Conservation (phyloP, 2,113 vertebrate genomes). For the Thunnus maccoyii region DNA sequence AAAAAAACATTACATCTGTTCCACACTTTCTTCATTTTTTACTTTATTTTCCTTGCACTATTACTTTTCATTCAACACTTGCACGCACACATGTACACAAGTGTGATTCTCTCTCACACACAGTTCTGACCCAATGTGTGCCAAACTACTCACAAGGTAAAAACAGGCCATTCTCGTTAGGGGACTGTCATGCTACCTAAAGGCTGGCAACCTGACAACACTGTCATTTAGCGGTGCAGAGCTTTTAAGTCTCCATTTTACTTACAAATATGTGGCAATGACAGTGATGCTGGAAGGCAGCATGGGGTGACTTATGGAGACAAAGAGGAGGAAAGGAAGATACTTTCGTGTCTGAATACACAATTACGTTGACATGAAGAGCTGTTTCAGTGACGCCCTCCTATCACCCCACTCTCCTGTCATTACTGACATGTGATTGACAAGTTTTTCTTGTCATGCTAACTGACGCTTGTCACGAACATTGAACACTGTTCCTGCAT, state of each 20-base stretch:
- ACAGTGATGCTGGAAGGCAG: not conserved
- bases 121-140: not conserved
- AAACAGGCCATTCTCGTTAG: slow-evolving; percentile 20
- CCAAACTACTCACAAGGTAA: not conserved
- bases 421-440: not conserved
- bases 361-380: not conserved
- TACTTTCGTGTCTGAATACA: not conserved
- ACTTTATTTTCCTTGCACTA: not conserved
- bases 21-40: not conserved
- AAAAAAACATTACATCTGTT: not conserved
- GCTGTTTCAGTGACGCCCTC: not conserved
- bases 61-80: not conserved
- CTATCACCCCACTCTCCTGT: not conserved
- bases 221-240: not conserved
- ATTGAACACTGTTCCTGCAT: not conserved
- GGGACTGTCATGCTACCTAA: not conserved
- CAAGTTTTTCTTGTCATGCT: slow-evolving; percentile 15
- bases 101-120: not conserved
- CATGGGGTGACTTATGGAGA: slow-evolving; percentile 19
- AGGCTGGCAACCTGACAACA: not conserved
- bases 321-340: not conserved
- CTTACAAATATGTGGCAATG: not conserved
- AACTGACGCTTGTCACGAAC: not conserved
- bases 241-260: not conserved
- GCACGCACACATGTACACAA: not conserved